These are phyloP conservation scores for Cyprinus carpio DNA, from an alignment of 2,113 vertebrate genomes.

Conservation along the genomic window DNA sequence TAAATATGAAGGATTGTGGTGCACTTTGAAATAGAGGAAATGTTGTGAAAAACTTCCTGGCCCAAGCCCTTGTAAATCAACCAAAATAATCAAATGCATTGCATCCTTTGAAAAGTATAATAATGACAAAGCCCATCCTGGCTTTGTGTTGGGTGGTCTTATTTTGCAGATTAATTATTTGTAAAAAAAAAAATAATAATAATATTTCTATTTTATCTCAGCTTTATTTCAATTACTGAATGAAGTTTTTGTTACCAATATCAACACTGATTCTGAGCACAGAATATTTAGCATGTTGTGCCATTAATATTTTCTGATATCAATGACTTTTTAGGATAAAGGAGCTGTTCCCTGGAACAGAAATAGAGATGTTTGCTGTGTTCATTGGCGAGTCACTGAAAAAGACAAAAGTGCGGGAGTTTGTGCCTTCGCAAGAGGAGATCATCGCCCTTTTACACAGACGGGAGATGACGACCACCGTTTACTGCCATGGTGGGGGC, in stretches of 20 bases:
- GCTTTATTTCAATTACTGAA: too few species aligned
- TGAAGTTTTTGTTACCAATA: not conserved
- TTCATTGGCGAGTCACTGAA: constrained; percentile 88
- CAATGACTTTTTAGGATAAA: constrained; percentile 74
- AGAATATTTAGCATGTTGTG: not conserved
- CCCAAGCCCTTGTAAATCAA: too few species aligned
- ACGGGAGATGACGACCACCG: constrained; percentile 90
- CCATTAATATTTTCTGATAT: not conserved
- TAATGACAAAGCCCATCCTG: too few species aligned
- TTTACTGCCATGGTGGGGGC: constrained; percentile 91
- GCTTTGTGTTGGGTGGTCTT: too few species aligned
- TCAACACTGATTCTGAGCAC: not conserved
- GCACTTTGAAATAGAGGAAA: too few species aligned
- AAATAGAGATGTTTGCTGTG: constrained; percentile 84
- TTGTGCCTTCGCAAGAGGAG: constrained; percentile 90
- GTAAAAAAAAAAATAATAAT: too few species aligned
- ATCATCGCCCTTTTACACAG: constrained; percentile 86
- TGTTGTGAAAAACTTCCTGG: too few species aligned
- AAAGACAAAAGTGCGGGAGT: constrained; percentile 87
- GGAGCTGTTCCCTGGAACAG: constrained; percentile 81
- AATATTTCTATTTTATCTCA: not conserved
- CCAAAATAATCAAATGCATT: too few species aligned
- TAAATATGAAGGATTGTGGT: too few species aligned
- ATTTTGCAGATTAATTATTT: too few species aligned
- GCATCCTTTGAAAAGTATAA: too few species aligned